Evolutionary conservation across 35 echinoderm and acorn worm species (phyloP), one percentile per base, ranked within the genome.

Genomic region (Antedon bifida): DNA sequence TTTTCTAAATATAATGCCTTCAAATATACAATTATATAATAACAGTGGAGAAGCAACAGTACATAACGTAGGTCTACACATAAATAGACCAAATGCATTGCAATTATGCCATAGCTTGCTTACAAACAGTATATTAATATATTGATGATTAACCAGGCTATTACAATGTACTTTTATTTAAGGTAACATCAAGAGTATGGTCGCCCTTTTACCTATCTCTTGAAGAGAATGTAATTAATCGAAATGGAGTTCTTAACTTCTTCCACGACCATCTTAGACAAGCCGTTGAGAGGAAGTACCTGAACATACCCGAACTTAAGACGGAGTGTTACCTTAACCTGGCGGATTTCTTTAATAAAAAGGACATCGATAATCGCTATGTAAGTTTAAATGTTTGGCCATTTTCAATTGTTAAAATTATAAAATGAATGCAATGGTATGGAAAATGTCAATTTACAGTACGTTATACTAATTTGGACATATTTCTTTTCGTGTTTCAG

Each of bases 191-290:
- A 36, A 32, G 30, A 35, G 76, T 91, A 2, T 96, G 93, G 93
- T 96, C 89, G 33, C 93, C 93, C 0, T 96, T 96, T 81, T 96
- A 88, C 74, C 79, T 96, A 7, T 96, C 93, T 0, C 80, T 96
- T 26, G 93, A 96, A 45, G 93, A 96, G 35, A 96, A 96, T 84
- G 85, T 96, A 0, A 83, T 96, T 51, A 96, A 96, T 74, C 86
- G 93, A 5, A 96, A 96, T 56, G 93, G 93, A 9, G 83, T 91
- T n/a, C 30, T 96, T 39, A 96, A 96, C 74, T 96, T 96, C 93
- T 96, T 96, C 80, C 93, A 96, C 33, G 93, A 96, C 51, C 89
- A 96, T 73, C 79, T 96, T 13, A 82, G 89, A n/a, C 93, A 91
- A 79, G 93, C 93, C 14, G 93, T 96, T 3, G 93, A 96, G 38